A percentile compares a stretch with the other conserved stretches of the same genome.
Evolutionary conservation across 2,888 invertebrate species (phyloP).

Genomic region (Monoplex corrugatus): DNA sequence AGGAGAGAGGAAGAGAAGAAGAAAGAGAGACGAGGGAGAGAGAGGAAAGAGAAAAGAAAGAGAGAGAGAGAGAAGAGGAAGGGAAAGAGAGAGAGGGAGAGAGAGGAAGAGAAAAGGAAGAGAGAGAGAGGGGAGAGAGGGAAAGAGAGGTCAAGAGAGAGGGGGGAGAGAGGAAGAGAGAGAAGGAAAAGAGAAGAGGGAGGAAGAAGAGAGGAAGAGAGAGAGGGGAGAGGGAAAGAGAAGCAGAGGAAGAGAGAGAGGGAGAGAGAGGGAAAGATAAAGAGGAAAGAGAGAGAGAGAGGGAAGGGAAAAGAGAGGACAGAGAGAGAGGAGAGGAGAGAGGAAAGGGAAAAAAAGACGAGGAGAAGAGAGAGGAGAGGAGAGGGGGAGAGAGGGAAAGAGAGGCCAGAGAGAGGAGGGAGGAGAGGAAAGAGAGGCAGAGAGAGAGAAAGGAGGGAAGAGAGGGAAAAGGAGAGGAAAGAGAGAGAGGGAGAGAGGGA

Average conservation of each 20-base stretch:
- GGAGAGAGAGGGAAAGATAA: background rate
- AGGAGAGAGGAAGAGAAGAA: background rate
- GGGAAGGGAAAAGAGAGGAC: background rate
- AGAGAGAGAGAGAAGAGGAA: background rate
- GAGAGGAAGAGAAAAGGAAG: background rate
- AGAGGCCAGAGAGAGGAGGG: no score
- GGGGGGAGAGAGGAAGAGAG: background rate
- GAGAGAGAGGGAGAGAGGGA: background rate
- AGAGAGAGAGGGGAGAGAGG: background rate
- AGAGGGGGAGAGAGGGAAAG: no score
- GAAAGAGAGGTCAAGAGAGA: background rate
- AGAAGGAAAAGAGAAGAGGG: background rate
- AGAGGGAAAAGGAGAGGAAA: background rate
- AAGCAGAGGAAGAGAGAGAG: background rate
- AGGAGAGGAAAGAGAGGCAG: no score
- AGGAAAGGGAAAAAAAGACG: no score
- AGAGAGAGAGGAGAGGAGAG: background rate
- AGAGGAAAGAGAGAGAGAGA: background rate
- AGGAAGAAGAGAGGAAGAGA: background rate
- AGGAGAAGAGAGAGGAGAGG: no score
- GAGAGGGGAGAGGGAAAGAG: background rate
- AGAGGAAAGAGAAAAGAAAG: background rate
- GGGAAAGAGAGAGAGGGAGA: background rate
- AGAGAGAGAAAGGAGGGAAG: no score
- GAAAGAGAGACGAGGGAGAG: background rate